Conservation (phyloP, 2,113 vertebrate species). For the Pheucticus melanocephalus region DNA sequence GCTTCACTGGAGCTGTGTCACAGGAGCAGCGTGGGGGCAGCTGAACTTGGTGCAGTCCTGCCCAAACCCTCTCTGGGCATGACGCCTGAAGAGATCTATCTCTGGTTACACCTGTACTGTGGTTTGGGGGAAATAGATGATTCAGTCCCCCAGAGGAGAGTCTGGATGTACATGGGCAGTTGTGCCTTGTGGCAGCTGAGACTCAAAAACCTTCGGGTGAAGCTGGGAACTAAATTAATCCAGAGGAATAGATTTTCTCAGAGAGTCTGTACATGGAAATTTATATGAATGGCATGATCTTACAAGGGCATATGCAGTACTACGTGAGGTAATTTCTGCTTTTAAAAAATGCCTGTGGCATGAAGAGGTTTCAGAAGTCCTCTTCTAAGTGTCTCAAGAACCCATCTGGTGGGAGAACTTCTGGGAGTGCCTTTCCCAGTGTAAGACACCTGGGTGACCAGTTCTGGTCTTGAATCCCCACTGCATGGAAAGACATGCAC, state of each 20-base stretch:
- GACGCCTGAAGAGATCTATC: not conserved
- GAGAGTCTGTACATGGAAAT: not conserved
- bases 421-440: not conserved
- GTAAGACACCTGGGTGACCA: not conserved
- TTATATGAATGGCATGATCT: not conserved
- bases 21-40: not conserved
- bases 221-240: not conserved
- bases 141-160: not conserved
- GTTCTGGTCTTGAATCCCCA: not conserved
- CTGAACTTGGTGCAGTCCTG: not conserved
- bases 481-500: not conserved
- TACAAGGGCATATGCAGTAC: not conserved
- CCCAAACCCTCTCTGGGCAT: not conserved
- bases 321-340: not conserved
- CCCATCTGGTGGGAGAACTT: not conserved
- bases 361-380: not conserved
- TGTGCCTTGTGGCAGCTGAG: not conserved
- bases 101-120: not conserved
- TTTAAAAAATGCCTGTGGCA: not conserved
- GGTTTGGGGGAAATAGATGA: not conserved
- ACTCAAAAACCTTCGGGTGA: not conserved
- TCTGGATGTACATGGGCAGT: not conserved
- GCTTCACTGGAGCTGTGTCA: not conserved
- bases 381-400: not conserved
- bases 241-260: not conserved